Conservation (phyloP, 2,113 vertebrate species). For the Columba livia region DNA sequence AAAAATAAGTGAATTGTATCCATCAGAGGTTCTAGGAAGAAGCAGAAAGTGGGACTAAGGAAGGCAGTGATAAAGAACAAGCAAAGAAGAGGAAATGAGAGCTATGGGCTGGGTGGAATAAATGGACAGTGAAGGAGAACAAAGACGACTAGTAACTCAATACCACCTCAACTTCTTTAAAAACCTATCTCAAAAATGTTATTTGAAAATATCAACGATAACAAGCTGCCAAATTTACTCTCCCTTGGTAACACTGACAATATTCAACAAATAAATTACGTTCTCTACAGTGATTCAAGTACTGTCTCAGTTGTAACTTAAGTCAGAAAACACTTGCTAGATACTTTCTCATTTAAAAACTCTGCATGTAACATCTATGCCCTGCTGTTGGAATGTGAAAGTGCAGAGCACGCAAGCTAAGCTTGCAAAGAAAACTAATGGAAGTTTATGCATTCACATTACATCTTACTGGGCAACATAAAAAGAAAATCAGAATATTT, state of each 20-base stretch:
- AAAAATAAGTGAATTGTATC: constrained; percentile 6
- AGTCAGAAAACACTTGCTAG: not conserved
- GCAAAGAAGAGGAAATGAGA: not conserved
- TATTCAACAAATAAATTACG: not conserved
- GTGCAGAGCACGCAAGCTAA: not conserved
- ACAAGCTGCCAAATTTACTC: constrained; percentile 4
- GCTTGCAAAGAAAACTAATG: not conserved
- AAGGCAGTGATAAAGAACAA: not conserved
- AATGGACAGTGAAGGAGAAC: not conserved
- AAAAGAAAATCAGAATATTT: not conserved
- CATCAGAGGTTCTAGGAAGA: not conserved
- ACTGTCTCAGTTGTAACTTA: not conserved
- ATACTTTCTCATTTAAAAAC: not conserved
- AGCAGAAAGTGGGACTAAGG: not conserved
- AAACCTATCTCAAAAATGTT: constrained; percentile 1
- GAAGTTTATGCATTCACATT: not conserved
- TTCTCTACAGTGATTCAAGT: not conserved
- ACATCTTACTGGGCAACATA: not conserved
- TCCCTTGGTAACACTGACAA: not conserved
- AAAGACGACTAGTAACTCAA: not conserved
- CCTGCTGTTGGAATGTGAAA: not conserved
- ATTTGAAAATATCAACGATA: not conserved
- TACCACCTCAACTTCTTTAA: not conserved
- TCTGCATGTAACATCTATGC: not conserved
- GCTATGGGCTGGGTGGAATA: not conserved